Base-by-base conservation (phyloP, 2,797 vertebrate species). In the Furcifer pardalis region DNA sequence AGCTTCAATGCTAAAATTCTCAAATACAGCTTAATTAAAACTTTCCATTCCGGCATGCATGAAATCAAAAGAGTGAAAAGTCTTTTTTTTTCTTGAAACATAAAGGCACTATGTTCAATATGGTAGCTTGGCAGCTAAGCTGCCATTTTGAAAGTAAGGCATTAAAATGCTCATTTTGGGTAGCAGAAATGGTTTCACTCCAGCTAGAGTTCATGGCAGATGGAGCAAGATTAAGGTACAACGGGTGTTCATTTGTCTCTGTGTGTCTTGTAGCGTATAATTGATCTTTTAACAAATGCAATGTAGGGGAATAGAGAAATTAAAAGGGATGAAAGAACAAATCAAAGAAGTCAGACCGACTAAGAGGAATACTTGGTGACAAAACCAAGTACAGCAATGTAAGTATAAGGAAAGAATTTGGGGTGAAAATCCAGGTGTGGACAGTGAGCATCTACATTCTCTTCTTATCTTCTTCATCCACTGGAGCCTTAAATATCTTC, bases 391-490 rank as follows among this genome's bases (percentile, higher is more conserved):
- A 80, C 0, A 0, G 30, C 25, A 74, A 85, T 76, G 44, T 66
- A 82, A 73, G 79, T 32, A 77, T 9, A 80, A 80, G 66, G n/a
- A 21, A 12, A 79, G 78, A 79, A 80, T 52, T 30, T 52, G n/a
- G 73, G 79, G 52, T 10, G 42, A 19, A 65, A n/a, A 83, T 78
- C 40, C 37, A 79, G 40, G 65, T 63, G 62, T 37, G 4, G 5
- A 73, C 40, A 2, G n/a, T 27, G 17, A 89, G 12, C 44, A 84
- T 82, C 85, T 83, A 69, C 17, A 46, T 76, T 89, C 71, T 81
- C 68, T 71, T 59, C 56, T n/a, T 52, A 17, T 77, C 21, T 30
- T 78, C 76, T 32, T 4, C n/a, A 75, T 2, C 27, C 80, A 79
- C 5, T 2, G 79, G 35, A 30, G 66, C 10, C 12, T 73, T 66